Conservation (phyloP, 2,797 vertebrate genomes). For the Premnoplex brunnescens region DNA sequence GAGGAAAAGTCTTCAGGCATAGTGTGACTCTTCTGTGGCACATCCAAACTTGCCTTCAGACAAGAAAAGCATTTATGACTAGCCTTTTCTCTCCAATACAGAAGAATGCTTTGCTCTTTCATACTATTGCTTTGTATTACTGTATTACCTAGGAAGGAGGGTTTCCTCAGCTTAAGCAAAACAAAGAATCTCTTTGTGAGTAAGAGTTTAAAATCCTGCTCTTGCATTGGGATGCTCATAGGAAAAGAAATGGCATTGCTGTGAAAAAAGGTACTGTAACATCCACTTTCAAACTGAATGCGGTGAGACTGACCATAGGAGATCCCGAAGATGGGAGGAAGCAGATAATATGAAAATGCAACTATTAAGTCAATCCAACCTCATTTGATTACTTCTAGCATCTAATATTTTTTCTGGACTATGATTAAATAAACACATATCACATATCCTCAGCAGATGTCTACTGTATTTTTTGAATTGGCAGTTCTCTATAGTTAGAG, state of each 20-base stretch:
- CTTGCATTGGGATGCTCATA: background rate
- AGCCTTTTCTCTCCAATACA: background rate
- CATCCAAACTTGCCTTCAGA: background rate
- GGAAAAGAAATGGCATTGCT: background rate
- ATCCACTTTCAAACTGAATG: background rate
- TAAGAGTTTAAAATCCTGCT: background rate
- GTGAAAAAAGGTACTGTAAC: background rate
- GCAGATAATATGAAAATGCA: background rate
- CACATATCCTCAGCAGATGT: background rate
- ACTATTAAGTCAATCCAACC: background rate
- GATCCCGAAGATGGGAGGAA: background rate
- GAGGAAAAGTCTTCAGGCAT: background rate
- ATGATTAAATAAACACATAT: background rate
- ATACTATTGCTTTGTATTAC: background rate
- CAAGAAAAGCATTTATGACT: background rate
- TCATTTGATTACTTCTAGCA: background rate
- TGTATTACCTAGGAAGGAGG: background rate
- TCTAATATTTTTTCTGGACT: background rate
- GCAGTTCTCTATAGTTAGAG: background rate
- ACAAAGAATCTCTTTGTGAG: background rate
- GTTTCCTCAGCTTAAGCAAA: background rate
- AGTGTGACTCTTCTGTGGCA: background rate
- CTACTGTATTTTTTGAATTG: background rate
- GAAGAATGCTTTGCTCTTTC: background rate
- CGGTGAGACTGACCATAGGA: background rate